Base-by-base conservation (phyloP, 1,140 invertebrate genomes). In the Formica exsecta region DNA sequence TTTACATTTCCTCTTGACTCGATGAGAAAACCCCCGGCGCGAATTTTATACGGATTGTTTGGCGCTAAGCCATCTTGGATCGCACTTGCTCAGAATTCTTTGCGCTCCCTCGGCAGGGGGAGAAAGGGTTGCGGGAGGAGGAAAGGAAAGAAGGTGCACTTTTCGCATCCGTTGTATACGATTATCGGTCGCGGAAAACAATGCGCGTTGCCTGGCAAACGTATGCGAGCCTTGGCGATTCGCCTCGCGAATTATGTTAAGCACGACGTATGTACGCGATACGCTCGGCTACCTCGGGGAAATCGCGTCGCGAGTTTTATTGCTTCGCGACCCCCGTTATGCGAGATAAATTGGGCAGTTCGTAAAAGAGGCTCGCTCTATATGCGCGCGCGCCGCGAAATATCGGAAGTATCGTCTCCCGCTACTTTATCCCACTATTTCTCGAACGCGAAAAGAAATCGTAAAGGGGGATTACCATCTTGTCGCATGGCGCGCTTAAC, bases 1-100 rank as follows among this genome's bases (percentile, higher is more conserved):
- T 88, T 88, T 79, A 85, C 66, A 77, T 88, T 88, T 88, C 32
- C 38, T 70, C 75, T 79, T 81, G 77, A 74, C 66, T 83, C 86
- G 86, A 48, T 59, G 57, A 62, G 73, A 51, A 85, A 66, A 65
- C 16, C 32, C 59, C 62, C 81, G 16, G 25, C 22, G 29, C 44
- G 64, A 80, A 44, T 65, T 62, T 71, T 57, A 13, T 70, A 9
- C 48, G 68, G n/a, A 88, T 88, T 88, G 85, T 88, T 64, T 89
- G 88, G 87, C 87, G 51, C 25, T 6, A 13, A 8, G 74, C 87
- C 87, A 89, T 76, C 57, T 75, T 61, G 87, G 65, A 61, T 88
- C 51, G 70, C 44, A 11, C 66, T 44, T 48, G 57, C 32, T 80
- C 81, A n/a, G 57, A 65, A 25, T 80, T 79, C 73, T 84, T 59